Evolutionary conservation across 2,888 invertebrate genomes (phyloP).

Genomic region (Tineola bisselliella): DNA sequence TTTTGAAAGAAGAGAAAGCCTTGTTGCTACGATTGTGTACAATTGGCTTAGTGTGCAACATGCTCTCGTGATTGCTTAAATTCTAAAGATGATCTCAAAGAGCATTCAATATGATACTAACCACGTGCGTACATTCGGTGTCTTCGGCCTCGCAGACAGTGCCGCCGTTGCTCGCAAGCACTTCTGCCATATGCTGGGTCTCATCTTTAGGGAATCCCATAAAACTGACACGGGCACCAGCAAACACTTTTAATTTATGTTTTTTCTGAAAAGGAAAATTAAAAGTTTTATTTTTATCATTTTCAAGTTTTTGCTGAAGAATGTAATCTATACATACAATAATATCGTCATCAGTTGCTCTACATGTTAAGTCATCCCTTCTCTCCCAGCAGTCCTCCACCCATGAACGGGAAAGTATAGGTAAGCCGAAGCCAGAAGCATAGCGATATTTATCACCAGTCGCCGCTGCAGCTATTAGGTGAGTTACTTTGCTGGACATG

Average conservation of each 20-base stretch:
- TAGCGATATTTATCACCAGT: slow-evolving; percentile 95
- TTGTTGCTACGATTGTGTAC: background rate
- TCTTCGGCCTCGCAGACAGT: slow-evolving; percentile 80
- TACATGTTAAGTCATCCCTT: slow-evolving; percentile 74
- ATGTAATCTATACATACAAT: slow-evolving; percentile 63
- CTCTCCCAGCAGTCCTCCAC: slow-evolving; percentile 88
- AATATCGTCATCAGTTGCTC: slow-evolving; percentile 75
- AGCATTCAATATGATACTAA: slow-evolving; percentile 61
- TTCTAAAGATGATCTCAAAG: background rate
- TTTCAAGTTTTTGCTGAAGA: no score
- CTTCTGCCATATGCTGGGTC: slow-evolving; percentile 90
- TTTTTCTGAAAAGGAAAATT: slow-evolving; percentile 57
- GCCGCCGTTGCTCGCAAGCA: slow-evolving; percentile 87
- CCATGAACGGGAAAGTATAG: slow-evolving; percentile 90
- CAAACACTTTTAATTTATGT: slow-evolving; percentile 87
- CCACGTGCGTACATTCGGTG: slow-evolving; percentile 89
- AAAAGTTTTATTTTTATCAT: background rate
- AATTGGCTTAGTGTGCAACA: background rate
- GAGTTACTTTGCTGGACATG: slow-evolving; percentile 88
- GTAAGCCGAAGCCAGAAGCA: slow-evolving; percentile 88
- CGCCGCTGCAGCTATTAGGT: slow-evolving; percentile 89
- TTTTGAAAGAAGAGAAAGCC: background rate
- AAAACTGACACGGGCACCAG: slow-evolving; percentile 87
- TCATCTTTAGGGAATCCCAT: slow-evolving; percentile 91
- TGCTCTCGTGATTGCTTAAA: background rate